Evolutionary conservation across 2,113 vertebrate species (phyloP).

Genomic region (Melozone crissalis): DNA sequence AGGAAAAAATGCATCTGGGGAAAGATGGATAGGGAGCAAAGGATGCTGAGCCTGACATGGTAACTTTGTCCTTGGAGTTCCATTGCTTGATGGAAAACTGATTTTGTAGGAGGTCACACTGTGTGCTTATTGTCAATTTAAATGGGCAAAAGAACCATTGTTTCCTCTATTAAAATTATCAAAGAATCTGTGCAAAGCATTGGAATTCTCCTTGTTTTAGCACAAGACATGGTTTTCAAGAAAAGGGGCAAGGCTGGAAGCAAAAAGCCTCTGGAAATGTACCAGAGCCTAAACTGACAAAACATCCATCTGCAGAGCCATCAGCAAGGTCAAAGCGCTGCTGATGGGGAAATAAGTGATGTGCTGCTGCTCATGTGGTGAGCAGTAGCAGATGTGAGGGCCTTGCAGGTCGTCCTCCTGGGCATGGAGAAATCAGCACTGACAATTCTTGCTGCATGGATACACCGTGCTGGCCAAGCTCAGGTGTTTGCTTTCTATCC

Average conservation of each 20-base stretch:
- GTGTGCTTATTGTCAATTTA: neutral
- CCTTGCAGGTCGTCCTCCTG: neutral
- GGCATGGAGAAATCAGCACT: neutral
- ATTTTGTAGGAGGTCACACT: neutral
- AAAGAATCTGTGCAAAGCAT: neutral
- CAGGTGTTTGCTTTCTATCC: neutral
- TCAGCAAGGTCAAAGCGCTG: neutral
- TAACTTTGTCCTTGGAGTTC: neutral
- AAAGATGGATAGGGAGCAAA: neutral
- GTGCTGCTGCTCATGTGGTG: neutral
- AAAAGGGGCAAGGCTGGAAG: neutral
- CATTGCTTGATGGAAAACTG: neutral
- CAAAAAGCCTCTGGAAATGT: neutral
- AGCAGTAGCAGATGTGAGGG: neutral
- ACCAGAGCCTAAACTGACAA: neutral
- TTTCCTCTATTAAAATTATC: neutral
- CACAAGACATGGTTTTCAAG: neutral
- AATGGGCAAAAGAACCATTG: neutral
- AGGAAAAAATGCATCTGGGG: neutral
- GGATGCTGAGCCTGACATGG: neutral
- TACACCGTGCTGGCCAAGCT: neutral
- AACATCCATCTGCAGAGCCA: neutral
- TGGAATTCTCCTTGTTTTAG: neutral
- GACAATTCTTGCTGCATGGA: neutral
- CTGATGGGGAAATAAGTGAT: neutral